Evolutionary conservation across 2,888 invertebrate species (phyloP).

Genomic region (Eledone cirrhosa): DNA sequence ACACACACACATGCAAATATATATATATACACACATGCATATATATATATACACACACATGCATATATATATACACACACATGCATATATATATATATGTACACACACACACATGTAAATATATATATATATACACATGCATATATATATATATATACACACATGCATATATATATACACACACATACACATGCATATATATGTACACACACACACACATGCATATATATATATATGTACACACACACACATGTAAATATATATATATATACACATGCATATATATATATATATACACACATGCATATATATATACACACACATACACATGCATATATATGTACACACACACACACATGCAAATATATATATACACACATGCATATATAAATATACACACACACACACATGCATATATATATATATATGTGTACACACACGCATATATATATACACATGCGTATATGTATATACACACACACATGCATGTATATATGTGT

Average conservation of each 20-base stretch:
- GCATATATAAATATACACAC: background rate
- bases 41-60: background rate
- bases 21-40: background rate
- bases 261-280: background rate
- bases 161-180: background rate
- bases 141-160: background rate
- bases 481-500: background rate
- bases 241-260: background rate
- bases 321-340: background rate
- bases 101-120: background rate
- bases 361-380: background rate
- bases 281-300: background rate
- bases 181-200: background rate
- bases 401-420: background rate
- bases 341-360: background rate
- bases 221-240: background rate
- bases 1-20: background rate
- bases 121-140: background rate
- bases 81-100: background rate
- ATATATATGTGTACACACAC: background rate
- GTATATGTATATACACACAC: slow-evolving; percentile 9
- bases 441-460: background rate
- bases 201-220: background rate
- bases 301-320: background rate
- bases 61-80: background rate